phyloP scores from a whole-genome alignment of 2,113 vertebrate genomes.

The Catharus fuscescens region DNA sequence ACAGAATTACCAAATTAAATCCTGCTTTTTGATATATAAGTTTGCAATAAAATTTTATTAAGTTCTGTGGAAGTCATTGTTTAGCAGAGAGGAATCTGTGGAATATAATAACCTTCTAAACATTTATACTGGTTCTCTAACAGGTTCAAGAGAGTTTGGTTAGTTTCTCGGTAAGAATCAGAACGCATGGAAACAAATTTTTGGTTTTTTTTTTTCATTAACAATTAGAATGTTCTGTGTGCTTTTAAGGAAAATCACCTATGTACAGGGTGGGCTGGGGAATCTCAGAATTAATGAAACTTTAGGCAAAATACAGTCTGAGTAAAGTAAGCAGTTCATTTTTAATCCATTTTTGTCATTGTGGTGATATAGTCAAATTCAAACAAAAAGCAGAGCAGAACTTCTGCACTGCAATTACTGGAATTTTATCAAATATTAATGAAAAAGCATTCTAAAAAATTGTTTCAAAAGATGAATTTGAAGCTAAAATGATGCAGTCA shows the following conservation, averaged over 20 bases:
- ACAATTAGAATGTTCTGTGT: not conserved
- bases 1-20: not conserved
- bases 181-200: not conserved
- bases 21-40: not conserved
- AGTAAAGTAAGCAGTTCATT: not conserved
- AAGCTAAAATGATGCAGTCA: not conserved
- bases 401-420: not conserved
- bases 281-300: not conserved
- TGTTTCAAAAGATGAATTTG: not conserved
- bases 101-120: not conserved
- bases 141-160: not conserved
- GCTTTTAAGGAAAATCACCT: not conserved
- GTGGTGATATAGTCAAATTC: not conserved
- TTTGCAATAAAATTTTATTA: not conserved
- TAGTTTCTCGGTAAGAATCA: not conserved
- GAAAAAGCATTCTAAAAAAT: not conserved
- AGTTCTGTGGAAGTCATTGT: not conserved
- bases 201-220: not conserved
- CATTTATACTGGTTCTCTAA: not conserved
- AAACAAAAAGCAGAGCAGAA: not conserved
- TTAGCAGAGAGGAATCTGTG: not conserved
- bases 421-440: not conserved
- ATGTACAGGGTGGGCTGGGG: fast-evolving
- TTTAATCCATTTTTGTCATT: not conserved
- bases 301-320: not conserved